Base-by-base conservation (phyloP, 2,113 vertebrate species). In the Haemorhous mexicanus region DNA sequence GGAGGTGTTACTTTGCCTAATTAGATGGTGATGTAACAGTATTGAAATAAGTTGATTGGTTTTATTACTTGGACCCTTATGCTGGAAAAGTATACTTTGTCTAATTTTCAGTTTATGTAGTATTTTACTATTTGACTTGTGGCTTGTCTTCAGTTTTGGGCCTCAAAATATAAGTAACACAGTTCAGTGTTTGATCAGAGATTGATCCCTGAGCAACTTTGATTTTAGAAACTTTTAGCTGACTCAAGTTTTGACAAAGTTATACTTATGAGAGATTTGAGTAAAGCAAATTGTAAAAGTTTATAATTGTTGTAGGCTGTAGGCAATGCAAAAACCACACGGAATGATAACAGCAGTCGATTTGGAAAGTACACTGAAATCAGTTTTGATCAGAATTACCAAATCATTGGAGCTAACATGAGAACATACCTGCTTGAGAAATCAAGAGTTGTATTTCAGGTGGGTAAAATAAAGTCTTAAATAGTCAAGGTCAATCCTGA, bases 321-420 rank as follows among this genome's bases (percentile, higher is more conserved):
- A 18, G 99, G 99, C 66, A 99, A 99, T 70, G 99, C 99, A 68
- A 99, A 99, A 97, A 99, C 99, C 28, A 99, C 98, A 8, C 98
- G 99, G 77, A 99, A 99, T 56, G 99, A 99, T 96, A 99, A 99
- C 92, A 99, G 99, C 96, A 99, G 99, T 82, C 98, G 99, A 3
- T 99, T 99, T 97, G 99, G 99, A 79, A 99, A 99, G 96, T 99
- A 99, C 96, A 99, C 98, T 2, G 99, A 99, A 97, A 99, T 99
- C 97, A 99, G 99, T 95, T 99, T 99, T 91, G 99, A 99, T 95
- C 97, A 22, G 84, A 97, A 67, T 70, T 98, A 99, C 94, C 98
- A 98, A 86, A 99, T 99, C 93, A 99, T 98, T 49, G 99, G 99
- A 4, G 99, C 99, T 17, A 99, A 99, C 96, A 99, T 99, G 99